Evolutionary conservation across 2,888 invertebrate species (phyloP), one percentile per base, ranked within the genome.

Genomic region (Xestoiulus laeticollis): DNA sequence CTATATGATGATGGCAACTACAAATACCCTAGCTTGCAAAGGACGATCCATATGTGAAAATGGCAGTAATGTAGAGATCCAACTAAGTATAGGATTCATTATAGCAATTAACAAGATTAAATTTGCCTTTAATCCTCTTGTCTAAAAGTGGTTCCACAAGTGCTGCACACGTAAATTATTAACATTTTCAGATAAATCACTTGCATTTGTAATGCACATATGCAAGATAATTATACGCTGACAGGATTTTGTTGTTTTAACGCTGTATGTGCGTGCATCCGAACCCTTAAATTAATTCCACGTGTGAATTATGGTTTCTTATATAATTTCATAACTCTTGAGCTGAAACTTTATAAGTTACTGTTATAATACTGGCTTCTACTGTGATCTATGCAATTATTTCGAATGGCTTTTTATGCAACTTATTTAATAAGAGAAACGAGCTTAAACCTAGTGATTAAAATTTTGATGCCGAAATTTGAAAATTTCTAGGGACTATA

Each of bases 111-210:
- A 78, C 30, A 14, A 78, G 78, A 78, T 78, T 78, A 78, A 78
- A 78, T 78, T 78, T 30, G 78, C 78, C 30, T 78, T 78, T 78
- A 78, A 78, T 26, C 78, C 78, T 78, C 78, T 78, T 78, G 78
- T 78, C 78, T 78, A 30, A 78, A 78, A 78, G 78, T 78, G 78
- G 78, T 78, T 78, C 30, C 78, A 26, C 78, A 78, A 78, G 78
- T 78, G 78, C 30, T 78, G 16, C 78, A 26, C 78, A 30, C 30
- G 30, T 78, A 78, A 78, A 78, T 78, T 78, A 78, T 78, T 30
- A 78, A 78, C 78, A 78, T 78, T 78, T 78, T 78, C 78, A 30
- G 30, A 78, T 78, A 78, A 30, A 78, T 78, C 78, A 78, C 78
- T 30, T 10, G 0, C 16, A 30, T 78, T 78, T 26, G 78, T 30